A percentile compares a stretch with the other conserved stretches of the same genome.
phyloP scores from a whole-genome alignment of 37 sponge, comb jelly and placozoan species.

The Ianthella basta region DNA sequence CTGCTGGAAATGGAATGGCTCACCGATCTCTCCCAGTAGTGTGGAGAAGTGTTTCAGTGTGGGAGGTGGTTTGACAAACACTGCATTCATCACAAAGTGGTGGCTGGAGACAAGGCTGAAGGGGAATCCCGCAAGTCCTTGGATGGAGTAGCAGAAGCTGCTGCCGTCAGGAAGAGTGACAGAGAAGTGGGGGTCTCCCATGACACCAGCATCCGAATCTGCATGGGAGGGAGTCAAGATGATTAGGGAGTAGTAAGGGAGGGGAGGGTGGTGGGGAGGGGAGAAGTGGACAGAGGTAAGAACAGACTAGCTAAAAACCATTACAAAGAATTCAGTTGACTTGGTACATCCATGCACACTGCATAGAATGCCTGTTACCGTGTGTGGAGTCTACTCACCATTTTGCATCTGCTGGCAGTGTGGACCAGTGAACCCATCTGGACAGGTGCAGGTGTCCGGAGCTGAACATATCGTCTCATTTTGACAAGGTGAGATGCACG shows the following conservation, averaged over 20 bases:
- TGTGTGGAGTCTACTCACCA: too few species aligned
- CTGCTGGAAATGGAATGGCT: too few species aligned
- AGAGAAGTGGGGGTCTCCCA: conserved; percentile 18
- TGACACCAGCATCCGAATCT: too few species aligned
- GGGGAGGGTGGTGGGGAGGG: background rate
- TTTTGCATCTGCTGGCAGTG: too few species aligned
- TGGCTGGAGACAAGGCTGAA: conserved; percentile 15
- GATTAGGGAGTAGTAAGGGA: background rate
- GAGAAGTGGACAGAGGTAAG: background rate
- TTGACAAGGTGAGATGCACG: background rate
- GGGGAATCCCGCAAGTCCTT: conserved; percentile 4
- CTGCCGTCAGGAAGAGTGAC: background rate
- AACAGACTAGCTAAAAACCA: too few species aligned
- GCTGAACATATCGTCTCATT: background rate
- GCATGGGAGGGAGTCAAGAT: too few species aligned
- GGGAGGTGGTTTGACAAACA: too few species aligned
- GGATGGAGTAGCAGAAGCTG: conserved; percentile 6
- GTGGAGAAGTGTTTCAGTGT: background rate
- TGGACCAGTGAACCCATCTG: background rate
- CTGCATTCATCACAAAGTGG: conserved; percentile 16
- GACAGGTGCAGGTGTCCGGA: background rate
- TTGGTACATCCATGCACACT: too few species aligned
- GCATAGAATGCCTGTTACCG: too few species aligned
- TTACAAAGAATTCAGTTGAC: too few species aligned
- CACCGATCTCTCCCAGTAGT: conserved; percentile 20